Evolutionary conservation across 1,140 invertebrate species (phyloP), one percentile per base, ranked within the genome.

Genomic region (Platyscapa corneri): DNA sequence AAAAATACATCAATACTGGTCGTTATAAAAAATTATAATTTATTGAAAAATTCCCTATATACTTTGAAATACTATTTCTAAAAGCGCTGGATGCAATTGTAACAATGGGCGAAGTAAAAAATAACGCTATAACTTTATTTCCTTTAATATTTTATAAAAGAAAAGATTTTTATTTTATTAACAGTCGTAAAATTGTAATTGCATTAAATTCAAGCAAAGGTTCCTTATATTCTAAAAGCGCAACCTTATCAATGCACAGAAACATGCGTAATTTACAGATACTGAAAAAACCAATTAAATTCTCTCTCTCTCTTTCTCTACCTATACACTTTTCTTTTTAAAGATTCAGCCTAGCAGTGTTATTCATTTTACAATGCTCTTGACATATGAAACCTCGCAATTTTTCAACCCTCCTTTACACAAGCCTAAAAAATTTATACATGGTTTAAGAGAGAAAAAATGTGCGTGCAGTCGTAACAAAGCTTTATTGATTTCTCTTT

Each of bases 381-480:
- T 74, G 27, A 42, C 70, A 67, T 30, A 56, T 60, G 84, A 85
- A 82, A 85, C 84, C 84, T 85, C 56, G 84, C 79, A 85, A 82
- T 85, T 82, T 85, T 70, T 42, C 53, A 23, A 85, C 64, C 32
- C 49, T 42, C 64, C 32, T 72, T 20, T n/a, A 60, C 46, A 65
- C 32, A 49, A 37, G 53, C 20, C 32, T 70, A 74, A 80, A 81
- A 49, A 65, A 85, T 49, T 46, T 64, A 32, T 14, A 65, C 12
- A 18, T 39, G 49, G 46, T 7, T 60, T 20, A 49, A 37, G 32
- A 34, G 49, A 67, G 23, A 67, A 75, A 74, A 75, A 85, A 85
- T 67, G 70, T 64, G 53, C 83, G 65, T 7, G 75, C 27, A n/a
- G 60, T 60, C 34, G 80, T 75, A 76, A 53, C 84, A 53, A 67